Base-by-base conservation (phyloP, 2,888 invertebrate species). In the Rhorus exstirpatorius region DNA sequence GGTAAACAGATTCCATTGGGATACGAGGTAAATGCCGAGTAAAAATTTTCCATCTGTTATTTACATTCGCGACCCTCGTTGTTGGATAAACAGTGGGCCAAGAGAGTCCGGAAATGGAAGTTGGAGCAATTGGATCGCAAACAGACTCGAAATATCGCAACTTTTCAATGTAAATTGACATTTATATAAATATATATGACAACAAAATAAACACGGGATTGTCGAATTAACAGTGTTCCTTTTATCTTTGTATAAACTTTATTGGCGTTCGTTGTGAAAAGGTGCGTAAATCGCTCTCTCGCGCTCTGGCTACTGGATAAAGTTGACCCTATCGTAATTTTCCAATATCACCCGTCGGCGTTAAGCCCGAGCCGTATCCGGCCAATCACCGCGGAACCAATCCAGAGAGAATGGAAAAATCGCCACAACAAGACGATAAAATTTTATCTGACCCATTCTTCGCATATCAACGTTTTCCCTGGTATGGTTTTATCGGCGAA, bases 351-450 rank as follows among this genome's bases (percentile, higher is more conserved):
- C 58, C 7, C 14, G 26, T 71, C 31, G 19, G n/a, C 41, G 53
- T 6, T 41, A 41, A 58, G 58, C 46, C 17, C 44, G 7, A 38
- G 31, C 41, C 8, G 46, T 58, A 58, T 58, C 14, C 17, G 53
- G 41, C 68, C 53, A 68, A 68, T 68, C 38, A 55, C 38, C 24
- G 35, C 31, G n/a, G 53, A 41, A 49, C 58, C 31, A 46, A 71
- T 71, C 19, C 46, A n/a, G 31, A 44, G 19, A 19, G 35, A 19
- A 14, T 12, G 46, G 38, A 31, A 24, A 55, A 55, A 71, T 35
- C 44, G 46, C 31, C 71, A 31, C 58, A 58, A 71, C 24, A 3
- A 21, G 46, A 58, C 58, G 58, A 71, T 71, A 60, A 71, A 71
- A 71, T 71, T 60, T 71, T 71, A 71, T 71, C 17, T 35, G 17